These are phyloP conservation scores for Sycon ciliatum DNA, from an alignment of 37 sponge, comb jelly and placozoan genomes.

Conservation along the genomic window DNA sequence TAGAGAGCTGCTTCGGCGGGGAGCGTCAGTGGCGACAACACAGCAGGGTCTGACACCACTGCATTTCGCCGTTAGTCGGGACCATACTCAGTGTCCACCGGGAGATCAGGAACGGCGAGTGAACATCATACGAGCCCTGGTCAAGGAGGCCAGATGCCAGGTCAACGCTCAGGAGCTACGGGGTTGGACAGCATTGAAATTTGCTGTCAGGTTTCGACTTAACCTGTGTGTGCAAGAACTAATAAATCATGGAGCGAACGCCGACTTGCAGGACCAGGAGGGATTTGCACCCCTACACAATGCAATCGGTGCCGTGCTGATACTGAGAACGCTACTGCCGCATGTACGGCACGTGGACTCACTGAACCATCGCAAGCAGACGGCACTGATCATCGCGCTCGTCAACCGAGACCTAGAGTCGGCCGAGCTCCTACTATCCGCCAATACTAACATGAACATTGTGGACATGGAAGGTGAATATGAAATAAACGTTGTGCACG, in stretches of 20 bases:
- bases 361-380: conserved; percentile 36
- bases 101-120: too few species aligned
- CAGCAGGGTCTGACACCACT: too few species aligned
- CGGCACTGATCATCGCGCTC: conserved; percentile 39
- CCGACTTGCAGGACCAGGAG: conserved; percentile 49
- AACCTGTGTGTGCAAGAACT: conserved; percentile 62
- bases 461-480: conserved; percentile 41
- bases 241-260: conserved; percentile 46
- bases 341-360: conserved; percentile 31
- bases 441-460: conserved; percentile 56
- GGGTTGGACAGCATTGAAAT: conserved; percentile 74
- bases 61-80: too few species aligned
- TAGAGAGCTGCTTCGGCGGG: too few species aligned
- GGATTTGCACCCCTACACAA: conserved; percentile 53
- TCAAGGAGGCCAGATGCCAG: too few species aligned
- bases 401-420: conserved; percentile 34
- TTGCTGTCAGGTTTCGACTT: conserved; percentile 45
- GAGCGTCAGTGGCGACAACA: too few species aligned
- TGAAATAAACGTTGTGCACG: too few species aligned
- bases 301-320: conserved; percentile 27
- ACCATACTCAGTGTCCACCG: too few species aligned
- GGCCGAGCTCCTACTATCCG: conserved; percentile 38
- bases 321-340: conserved; percentile 51
- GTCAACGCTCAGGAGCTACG: too few species aligned
- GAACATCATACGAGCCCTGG: too few species aligned